phyloP scores from a whole-genome alignment of 2,888 invertebrate species.

The Chrysolina americana region DNA sequence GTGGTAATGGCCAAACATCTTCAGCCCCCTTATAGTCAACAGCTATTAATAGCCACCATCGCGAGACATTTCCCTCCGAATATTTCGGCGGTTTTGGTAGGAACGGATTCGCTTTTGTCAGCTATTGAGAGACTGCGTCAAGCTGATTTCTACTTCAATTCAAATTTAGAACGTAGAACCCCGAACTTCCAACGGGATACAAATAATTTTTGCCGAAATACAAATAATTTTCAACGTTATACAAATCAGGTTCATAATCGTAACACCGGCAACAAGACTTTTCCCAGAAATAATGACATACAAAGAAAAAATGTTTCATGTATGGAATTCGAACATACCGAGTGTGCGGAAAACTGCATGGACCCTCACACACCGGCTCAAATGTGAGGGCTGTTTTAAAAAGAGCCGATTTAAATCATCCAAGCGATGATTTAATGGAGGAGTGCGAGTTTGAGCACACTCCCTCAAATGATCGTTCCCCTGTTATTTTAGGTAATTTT shows the following conservation, averaged over 20 bases:
- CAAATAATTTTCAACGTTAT: too few relatives aligned
- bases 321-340: background rate
- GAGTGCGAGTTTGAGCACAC: background rate
- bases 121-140: background rate
- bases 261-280: too few relatives aligned
- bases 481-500: too few relatives aligned
- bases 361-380: background rate
- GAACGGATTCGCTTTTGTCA: background rate
- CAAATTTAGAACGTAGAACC: background rate
- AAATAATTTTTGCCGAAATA: background rate
- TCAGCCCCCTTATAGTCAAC: background rate
- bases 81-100: background rate
- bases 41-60: background rate
- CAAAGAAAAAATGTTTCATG: background rate
- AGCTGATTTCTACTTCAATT: conserved; percentile 5
- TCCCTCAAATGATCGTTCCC: too few relatives aligned
- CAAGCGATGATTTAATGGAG: background rate
- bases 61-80: conserved; percentile 11
- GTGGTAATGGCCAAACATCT: background rate
- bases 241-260: too few relatives aligned
- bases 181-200: background rate
- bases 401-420: background rate
- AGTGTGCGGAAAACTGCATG: background rate
- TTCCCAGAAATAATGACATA: background rate
- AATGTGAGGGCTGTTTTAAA: background rate